Conservation (phyloP, 1,140 invertebrate species). For the Heliconius himera region DNA sequence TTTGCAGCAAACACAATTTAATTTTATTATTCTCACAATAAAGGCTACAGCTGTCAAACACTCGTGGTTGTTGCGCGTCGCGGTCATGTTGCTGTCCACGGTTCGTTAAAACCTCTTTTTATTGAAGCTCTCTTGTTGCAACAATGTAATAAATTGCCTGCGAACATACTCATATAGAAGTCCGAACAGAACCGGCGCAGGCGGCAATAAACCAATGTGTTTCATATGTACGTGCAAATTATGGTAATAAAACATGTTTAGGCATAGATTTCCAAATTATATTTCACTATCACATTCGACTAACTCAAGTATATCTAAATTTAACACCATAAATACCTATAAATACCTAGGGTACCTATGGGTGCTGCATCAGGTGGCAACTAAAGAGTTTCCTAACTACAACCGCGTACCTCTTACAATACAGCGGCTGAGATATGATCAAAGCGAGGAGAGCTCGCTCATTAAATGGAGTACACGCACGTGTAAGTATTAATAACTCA, state of each 20-base stretch:
- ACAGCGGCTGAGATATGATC: neutral
- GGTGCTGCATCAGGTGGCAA: neutral
- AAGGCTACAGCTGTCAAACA: neutral
- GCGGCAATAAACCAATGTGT: neutral
- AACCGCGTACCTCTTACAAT: neutral
- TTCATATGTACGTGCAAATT: neutral
- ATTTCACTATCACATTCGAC: neutral
- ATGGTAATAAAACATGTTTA: neutral
- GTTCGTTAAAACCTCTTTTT: slow-evolving; percentile 13
- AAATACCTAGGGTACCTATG: too few relatives aligned
- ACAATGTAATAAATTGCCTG: slow-evolving; percentile 3
- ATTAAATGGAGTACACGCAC: slow-evolving; percentile 13
- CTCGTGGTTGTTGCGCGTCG: neutral
- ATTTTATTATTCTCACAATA: neutral
- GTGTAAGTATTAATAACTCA: slow-evolving; percentile 3
- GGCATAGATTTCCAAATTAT: neutral
- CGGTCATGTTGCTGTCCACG: slow-evolving; percentile 14
- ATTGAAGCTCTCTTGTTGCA: slow-evolving; percentile 6
- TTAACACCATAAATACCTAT: too few relatives aligned
- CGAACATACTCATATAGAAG: neutral
- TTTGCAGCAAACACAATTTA: too few relatives aligned
- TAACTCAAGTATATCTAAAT: too few relatives aligned
- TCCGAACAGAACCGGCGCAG: neutral
- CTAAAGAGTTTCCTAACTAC: neutral
- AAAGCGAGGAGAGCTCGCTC: slow-evolving; percentile 1